These are phyloP conservation scores for Oscheius onirici DNA, from an alignment of 2,888 invertebrate species.

Conservation along the genomic window DNA sequence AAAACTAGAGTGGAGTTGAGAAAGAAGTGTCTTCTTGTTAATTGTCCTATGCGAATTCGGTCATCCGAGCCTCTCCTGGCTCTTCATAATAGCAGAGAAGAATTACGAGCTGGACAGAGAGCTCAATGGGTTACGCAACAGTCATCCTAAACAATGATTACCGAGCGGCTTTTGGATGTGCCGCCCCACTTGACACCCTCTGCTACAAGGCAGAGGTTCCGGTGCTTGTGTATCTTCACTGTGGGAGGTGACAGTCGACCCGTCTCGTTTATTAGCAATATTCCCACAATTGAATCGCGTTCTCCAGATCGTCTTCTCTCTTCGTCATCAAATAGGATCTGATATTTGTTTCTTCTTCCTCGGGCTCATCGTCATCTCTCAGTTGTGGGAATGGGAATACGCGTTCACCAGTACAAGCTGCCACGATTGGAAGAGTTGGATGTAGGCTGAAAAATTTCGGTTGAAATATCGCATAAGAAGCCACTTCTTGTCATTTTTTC, in stretches of 20 bases:
- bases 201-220: neutral
- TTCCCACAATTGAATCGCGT: constrained; percentile 13
- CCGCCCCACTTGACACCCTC: constrained; percentile 28
- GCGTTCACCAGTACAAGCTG: constrained; percentile 33
- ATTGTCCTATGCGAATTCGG: no score
- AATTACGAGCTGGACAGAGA: constrained; percentile 19
- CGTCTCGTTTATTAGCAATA: constrained; percentile 1
- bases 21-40: no score
- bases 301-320: neutral
- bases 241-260: constrained; percentile 16
- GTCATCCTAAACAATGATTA: constrained; percentile 20
- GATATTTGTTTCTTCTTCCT: neutral
- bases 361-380: neutral
- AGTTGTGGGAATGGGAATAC: constrained; percentile 27
- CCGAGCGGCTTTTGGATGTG: constrained; percentile 12
- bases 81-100: constrained; percentile 6
- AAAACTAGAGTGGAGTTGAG: no score
- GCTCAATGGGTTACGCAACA: constrained; percentile 28
- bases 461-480: neutral
- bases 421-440: constrained; percentile 26
- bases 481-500: no score
- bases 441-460: constrained; percentile 19
- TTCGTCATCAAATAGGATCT: neutral
- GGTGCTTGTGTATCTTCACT: neutral
- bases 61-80: no score